Evolutionary conservation across 2,113 vertebrate species (phyloP).

Genomic region (Sturnira hondurensis): DNA sequence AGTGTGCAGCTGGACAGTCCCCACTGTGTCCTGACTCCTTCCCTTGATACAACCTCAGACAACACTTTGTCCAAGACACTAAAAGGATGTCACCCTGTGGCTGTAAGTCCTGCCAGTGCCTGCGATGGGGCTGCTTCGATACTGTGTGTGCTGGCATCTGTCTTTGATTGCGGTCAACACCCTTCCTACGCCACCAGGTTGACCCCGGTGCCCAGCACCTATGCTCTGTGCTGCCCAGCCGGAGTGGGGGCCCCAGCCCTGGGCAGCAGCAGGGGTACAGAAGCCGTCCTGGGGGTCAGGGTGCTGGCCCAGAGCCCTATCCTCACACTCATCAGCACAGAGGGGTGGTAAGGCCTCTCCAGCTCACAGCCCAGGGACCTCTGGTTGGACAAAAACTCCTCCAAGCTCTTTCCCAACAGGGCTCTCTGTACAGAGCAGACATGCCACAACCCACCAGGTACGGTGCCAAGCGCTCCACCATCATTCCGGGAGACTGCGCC

Average conservation of each 20-base stretch:
- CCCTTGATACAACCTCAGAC: not conserved
- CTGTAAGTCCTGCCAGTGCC: not conserved
- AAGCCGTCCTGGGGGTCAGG: no score
- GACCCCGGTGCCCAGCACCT: not conserved
- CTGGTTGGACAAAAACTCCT: not conserved
- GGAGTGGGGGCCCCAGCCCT: not conserved
- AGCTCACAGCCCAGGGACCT: not conserved
- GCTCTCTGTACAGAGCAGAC: not conserved
- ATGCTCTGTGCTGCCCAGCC: not conserved
- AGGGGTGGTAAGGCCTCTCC: no score
- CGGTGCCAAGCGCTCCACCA: not conserved
- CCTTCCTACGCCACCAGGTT: not conserved
- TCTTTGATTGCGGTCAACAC: fast-evolving
- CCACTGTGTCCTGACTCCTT: not conserved
- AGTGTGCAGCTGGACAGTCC: not conserved
- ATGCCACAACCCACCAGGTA: not conserved
- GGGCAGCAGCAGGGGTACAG: not conserved
- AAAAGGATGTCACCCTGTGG: not conserved
- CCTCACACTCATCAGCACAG: no score
- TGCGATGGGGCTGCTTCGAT: not conserved
- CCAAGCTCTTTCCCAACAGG: not conserved
- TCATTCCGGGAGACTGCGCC: not conserved
- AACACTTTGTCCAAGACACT: no score
- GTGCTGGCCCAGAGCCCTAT: no score
- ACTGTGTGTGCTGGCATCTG: fast-evolving